Evolutionary conservation across 2,888 invertebrate genomes (phyloP).

Genomic region (Opisthograptis luteolata): DNA sequence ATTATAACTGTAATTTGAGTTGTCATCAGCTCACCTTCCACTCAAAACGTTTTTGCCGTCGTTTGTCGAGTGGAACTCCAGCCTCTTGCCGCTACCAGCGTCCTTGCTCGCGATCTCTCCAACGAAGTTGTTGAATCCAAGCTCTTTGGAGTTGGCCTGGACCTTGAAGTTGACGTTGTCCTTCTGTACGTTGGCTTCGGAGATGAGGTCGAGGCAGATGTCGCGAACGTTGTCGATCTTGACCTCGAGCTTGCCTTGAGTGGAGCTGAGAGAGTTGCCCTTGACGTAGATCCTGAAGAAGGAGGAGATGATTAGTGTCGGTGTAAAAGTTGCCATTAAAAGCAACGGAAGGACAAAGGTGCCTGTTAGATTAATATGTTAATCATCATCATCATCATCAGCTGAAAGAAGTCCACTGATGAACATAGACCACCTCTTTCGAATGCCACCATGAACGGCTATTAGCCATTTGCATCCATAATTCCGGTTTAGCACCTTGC

Average conservation of each 20-base stretch:
- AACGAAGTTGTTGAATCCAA: constrained; percentile 86
- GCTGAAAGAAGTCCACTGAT: too few species aligned
- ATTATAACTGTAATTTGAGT: too few species aligned
- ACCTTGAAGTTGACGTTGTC: constrained; percentile 87
- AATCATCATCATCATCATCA: too few species aligned
- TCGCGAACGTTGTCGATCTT: constrained; percentile 81
- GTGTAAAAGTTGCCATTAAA: too few species aligned
- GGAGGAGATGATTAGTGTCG: neutral
- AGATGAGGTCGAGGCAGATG: constrained; percentile 78
- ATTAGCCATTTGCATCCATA: too few species aligned
- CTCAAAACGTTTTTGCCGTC: constrained; percentile 87
- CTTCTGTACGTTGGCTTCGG: constrained; percentile 83
- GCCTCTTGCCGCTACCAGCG: constrained; percentile 83
- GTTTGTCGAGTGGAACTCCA: constrained; percentile 86
- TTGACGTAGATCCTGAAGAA: constrained; percentile 64
- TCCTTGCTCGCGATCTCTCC: constrained; percentile 87
- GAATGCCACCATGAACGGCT: too few species aligned
- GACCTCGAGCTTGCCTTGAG: constrained; percentile 83
- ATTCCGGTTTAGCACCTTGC: too few species aligned
- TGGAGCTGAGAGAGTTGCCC: constrained; percentile 75
- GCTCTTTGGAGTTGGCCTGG: constrained; percentile 85
- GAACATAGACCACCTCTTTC: too few species aligned
- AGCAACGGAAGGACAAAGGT: too few species aligned
- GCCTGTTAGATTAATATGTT: too few species aligned
- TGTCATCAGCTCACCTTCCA: constrained; percentile 82